A percentile compares a stretch with the other conserved stretches of the same genome.
Evolutionary conservation across 2,113 vertebrate genomes (phyloP).

Genomic region (Ictidomys tridecemlineatus): DNA sequence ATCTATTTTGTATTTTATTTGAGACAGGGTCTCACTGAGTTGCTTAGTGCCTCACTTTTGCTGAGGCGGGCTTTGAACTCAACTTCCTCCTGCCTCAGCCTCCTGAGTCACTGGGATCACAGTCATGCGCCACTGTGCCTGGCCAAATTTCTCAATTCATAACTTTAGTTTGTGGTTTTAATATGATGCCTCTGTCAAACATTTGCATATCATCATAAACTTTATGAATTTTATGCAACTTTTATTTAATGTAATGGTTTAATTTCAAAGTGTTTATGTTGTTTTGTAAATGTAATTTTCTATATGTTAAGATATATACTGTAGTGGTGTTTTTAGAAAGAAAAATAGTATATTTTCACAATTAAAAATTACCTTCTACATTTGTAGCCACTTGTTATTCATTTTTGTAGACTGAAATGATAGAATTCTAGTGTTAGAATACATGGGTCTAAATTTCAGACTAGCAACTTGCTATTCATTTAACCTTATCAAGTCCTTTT

Average conservation of each 20-base stretch:
- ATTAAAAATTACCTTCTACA: not conserved
- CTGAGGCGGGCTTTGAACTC: too few relatives aligned
- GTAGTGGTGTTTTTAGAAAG: not conserved
- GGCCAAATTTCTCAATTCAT: not conserved
- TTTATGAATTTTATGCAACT: not conserved
- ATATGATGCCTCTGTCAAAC: not conserved
- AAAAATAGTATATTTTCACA: not conserved
- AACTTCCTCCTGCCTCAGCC: too few relatives aligned
- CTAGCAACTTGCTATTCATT: not conserved
- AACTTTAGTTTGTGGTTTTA: not conserved
- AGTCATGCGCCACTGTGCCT: too few relatives aligned
- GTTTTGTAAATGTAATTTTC: not conserved
- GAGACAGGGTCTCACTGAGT: too few relatives aligned
- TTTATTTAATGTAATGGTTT: not conserved
- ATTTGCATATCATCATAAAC: not conserved
- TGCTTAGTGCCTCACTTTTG: too few relatives aligned
- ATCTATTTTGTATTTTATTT: too few relatives aligned
- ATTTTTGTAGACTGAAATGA: not conserved
- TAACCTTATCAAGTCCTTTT: not conserved
- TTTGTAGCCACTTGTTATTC: not conserved
- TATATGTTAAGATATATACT: not conserved
- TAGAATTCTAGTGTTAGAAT: not conserved
- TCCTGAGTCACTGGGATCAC: too few relatives aligned
- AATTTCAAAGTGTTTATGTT: not conserved
- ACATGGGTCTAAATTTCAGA: not conserved